Evolutionary conservation across 2,888 invertebrate species (phyloP).

Genomic region (Sphaeridia pumilis): DNA sequence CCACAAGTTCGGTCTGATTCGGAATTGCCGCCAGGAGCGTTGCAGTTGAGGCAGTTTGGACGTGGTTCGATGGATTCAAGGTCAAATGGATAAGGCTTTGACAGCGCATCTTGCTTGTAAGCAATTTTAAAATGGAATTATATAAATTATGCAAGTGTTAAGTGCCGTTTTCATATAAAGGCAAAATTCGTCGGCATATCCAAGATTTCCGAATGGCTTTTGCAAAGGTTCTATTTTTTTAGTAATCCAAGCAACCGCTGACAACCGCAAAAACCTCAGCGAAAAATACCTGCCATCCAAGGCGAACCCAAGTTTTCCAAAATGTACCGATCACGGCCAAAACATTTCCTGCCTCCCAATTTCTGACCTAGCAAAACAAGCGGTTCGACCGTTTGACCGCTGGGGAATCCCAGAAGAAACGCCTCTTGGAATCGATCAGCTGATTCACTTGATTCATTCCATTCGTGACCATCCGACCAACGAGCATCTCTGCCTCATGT

Average conservation of each 20-base stretch:
- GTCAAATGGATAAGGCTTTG: no score
- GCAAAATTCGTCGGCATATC: no score
- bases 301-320: constrained; percentile 19
- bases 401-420: constrained; percentile 30
- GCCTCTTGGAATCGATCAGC: constrained; percentile 21
- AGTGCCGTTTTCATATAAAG: no score
- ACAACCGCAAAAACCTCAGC: constrained; percentile 16
- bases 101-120: no score
- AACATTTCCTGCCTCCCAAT: constrained; percentile 26
- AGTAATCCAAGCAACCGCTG: constrained; percentile 17
- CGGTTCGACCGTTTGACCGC: constrained; percentile 21
- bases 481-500: constrained; percentile 28
- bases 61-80: no score
- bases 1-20: no score
- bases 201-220: no score
- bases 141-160: no score
- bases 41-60: no score
- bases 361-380: constrained; percentile 23
- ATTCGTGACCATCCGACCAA: constrained; percentile 27
- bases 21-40: no score
- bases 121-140: no score
- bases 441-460: constrained; percentile 22
- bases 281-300: constrained; percentile 21
- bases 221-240: no score
- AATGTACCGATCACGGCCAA: constrained; percentile 26